Evolutionary conservation across 2,797 vertebrate genomes (phyloP).

Genomic region (Epinephelus awoara): DNA sequence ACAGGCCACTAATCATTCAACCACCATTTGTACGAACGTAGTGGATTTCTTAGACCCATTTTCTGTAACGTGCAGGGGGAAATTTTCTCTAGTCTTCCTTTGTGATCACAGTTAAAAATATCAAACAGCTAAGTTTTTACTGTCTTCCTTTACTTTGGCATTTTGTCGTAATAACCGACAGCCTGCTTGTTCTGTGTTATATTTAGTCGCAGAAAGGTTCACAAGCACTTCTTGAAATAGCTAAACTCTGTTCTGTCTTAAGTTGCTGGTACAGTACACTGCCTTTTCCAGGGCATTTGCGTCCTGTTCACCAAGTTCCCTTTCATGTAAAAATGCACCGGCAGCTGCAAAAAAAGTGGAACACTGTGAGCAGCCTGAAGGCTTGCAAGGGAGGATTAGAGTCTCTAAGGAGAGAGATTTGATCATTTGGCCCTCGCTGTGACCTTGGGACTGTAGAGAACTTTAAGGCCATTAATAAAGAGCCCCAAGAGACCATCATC

Average conservation of each 20-base stretch:
- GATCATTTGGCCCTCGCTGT: conserved; percentile 6
- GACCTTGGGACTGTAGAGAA: not conserved
- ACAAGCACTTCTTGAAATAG: conserved; percentile 26
- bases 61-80: not conserved
- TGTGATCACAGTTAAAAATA: not conserved
- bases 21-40: not conserved
- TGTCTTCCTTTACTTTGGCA: not conserved
- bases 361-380: not conserved
- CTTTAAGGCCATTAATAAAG: conserved; percentile 11
- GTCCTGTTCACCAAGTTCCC: conserved; percentile 3
- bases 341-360: not conserved
- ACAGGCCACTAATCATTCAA: not conserved
- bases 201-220: conserved; percentile 23
- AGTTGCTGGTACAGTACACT: not conserved
- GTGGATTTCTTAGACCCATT: not conserved
- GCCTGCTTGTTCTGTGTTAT: not conserved
- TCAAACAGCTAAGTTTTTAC: not conserved
- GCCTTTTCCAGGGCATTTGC: conserved; percentile 11
- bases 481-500: not conserved
- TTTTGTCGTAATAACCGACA: not conserved
- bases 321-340: conserved; percentile 4
- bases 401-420: not conserved
- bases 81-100: not conserved
- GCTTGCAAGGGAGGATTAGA: conserved; percentile 23
- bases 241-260: conserved; percentile 25